Base-by-base conservation (phyloP, 2,888 invertebrate species). In the Sthenelais limicola region DNA sequence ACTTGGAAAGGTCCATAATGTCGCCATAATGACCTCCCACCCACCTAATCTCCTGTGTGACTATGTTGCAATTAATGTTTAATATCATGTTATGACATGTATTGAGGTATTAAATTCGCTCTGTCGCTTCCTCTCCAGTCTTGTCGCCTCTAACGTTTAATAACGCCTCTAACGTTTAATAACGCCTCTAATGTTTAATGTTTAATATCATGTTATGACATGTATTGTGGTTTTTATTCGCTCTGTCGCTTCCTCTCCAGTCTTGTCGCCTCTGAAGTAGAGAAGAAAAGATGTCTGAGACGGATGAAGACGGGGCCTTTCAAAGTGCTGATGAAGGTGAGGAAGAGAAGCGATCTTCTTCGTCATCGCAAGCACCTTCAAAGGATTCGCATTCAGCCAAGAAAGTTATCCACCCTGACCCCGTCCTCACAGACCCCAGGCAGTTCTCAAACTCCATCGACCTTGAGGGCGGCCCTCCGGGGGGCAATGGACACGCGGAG, bases 271-370 rank as follows among this genome's bases (percentile, higher is more conserved):
- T 43, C 9, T 43, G 43, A 43, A 43, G 18, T 43, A 43, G 18
- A 9, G 18, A 9, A 43, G 43, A 43, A 43, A 66, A 18, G 35
- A 73, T 73, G 73, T 67, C 69, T 18, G 73, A 73, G 24, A 51
- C 73, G 24, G 73, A 73, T 1, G 83, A 82, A 62, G 83, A 85
- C 49, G 80, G 79, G 33, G 83, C 82, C 26, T 86, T 85, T 81
- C 82, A 83, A 32, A 86, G 86, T 82, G 86, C 86, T 54, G 86
- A 85, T 80, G 86, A 86, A 77, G 84, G 83, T 12, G 84, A 84
- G 47, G 75, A 74, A n/a, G 62, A 24, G 38, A 38, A 38, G 38
- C 38, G 24, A 24, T 51, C 38, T 35, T 38, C 62, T 62, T 62
- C 62, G 43, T 24, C 62, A 1, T 9, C 24, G 24, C 43, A 71